Evolutionary conservation across 2,888 invertebrate species (phyloP).

Genomic region (Dastarcus helophoroides): DNA sequence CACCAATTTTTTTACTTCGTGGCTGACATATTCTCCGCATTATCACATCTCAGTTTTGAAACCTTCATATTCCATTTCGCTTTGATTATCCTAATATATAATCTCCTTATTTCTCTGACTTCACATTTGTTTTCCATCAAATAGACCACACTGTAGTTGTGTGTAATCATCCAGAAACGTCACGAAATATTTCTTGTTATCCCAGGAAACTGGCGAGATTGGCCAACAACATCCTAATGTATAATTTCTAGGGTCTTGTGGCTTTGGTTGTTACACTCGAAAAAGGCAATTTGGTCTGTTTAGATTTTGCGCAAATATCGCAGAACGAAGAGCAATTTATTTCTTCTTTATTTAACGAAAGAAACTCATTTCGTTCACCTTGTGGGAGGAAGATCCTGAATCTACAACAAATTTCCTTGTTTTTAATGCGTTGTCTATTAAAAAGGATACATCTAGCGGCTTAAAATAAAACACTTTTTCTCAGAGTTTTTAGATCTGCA

Average conservation of each 20-base stretch:
- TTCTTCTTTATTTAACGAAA: constrained; percentile 2
- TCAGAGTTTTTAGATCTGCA: no score
- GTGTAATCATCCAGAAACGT: constrained; percentile 10
- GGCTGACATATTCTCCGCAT: constrained; percentile 16
- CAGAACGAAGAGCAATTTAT: constrained; percentile 18
- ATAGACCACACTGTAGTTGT: constrained; percentile 5
- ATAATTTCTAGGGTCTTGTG: constrained; percentile 10
- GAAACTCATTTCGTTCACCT: no score
- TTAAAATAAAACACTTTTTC: no score
- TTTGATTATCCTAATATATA: constrained; percentile 15
- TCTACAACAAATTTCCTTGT: no score
- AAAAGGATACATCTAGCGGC: no score
- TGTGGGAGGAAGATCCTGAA: no score
- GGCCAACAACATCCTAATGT: constrained; percentile 10
- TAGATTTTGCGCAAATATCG: constrained; percentile 27
- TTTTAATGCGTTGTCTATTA: no score
- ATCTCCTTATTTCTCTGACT: constrained; percentile 10
- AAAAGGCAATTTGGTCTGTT: constrained; percentile 26
- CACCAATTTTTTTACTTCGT: constrained; percentile 14
- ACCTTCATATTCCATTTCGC: constrained; percentile 13
- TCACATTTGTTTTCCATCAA: constrained; percentile 5
- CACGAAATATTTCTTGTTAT: constrained; percentile 7
- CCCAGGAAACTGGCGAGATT: no score
- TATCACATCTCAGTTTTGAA: constrained; percentile 16
- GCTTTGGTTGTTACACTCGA: constrained; percentile 14